Evolutionary conservation across 2,113 vertebrate genomes (phyloP).

Genomic region (Megaleporinus macrocephalus): DNA sequence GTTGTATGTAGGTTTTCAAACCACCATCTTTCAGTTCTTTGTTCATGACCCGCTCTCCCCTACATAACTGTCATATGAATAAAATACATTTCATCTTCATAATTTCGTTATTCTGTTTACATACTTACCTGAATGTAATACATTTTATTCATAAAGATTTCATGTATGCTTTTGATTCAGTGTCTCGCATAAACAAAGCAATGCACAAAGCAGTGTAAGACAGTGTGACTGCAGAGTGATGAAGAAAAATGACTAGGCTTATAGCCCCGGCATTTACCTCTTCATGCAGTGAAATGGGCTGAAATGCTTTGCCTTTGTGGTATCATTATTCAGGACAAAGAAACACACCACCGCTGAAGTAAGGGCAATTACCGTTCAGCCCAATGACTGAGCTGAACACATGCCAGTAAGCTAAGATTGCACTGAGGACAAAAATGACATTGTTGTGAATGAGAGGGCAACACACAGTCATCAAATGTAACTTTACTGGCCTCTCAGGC

Average conservation of each 20-base stretch:
- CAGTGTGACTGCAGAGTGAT: not conserved
- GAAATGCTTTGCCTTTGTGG: slow-evolving; percentile 18
- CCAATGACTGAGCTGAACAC: slow-evolving; percentile 8
- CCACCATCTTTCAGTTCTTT: too few relatives aligned
- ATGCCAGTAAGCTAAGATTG: slow-evolving; percentile 10
- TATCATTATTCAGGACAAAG: not conserved
- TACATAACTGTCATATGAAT: too few relatives aligned
- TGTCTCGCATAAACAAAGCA: not conserved
- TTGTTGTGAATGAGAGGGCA: not conserved
- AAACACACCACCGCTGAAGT: not conserved
- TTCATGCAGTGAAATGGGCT: not conserved
- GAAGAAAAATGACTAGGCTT: not conserved
- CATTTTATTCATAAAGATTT: too few relatives aligned
- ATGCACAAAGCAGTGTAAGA: not conserved
- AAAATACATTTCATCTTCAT: too few relatives aligned
- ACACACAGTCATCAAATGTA: slow-evolving; percentile 22
- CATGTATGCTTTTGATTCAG: not conserved
- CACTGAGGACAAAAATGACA: slow-evolving; percentile 6
- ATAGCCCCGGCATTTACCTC: not conserved
- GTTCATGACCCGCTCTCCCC: too few relatives aligned
- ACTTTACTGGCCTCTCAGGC: slow-evolving; percentile 12
- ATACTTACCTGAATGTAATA: too few relatives aligned
- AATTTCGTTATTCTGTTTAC: too few relatives aligned
- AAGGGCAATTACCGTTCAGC: not conserved
- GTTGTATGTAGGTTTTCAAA: too few relatives aligned